A percentile compares a stretch with the other conserved stretches of the same genome.
These are phyloP conservation scores for Mastigias papua DNA, from an alignment of 30 jellyfish, hydroid and myxozoan genomes.

Conservation along the genomic window DNA sequence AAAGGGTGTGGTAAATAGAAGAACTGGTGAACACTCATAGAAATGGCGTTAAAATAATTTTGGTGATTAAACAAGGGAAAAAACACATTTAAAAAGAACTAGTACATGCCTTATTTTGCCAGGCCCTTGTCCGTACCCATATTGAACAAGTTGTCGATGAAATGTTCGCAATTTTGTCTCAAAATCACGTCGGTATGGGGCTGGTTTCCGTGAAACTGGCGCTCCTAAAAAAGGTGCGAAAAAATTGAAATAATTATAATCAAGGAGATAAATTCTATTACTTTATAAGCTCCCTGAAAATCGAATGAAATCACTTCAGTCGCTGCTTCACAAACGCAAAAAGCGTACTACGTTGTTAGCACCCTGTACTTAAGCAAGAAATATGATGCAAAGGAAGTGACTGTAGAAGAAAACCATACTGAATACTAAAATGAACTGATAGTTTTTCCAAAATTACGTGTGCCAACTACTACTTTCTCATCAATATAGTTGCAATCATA, in stretches of 20 bases:
- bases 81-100: background rate
- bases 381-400: too few relatives aligned
- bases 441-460: too few relatives aligned
- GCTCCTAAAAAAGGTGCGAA: conserved; percentile 12
- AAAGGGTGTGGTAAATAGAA: too few relatives aligned
- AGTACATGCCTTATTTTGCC: conserved; percentile 88
- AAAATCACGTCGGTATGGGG: conserved; percentile 97
- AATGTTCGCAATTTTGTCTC: conserved; percentile 96
- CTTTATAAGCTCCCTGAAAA: background rate
- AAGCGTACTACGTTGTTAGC: too few relatives aligned
- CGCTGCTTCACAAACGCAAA: too few relatives aligned
- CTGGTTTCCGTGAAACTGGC: conserved; percentile 79
- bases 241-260: background rate
- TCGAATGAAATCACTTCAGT: too few relatives aligned
- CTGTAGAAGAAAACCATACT: too few relatives aligned
- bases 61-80: background rate
- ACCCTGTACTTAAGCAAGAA: too few relatives aligned
- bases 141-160: conserved; percentile 89
- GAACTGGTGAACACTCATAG: background rate
- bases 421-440: too few relatives aligned
- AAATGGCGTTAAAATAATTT: background rate
- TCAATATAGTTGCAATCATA: too few relatives aligned
- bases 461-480: too few relatives aligned
- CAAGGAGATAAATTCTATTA: background rate
- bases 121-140: conserved; percentile 98